Conservation (phyloP, 2,113 vertebrate genomes). For the Hippocampus guttulatus region DNA sequence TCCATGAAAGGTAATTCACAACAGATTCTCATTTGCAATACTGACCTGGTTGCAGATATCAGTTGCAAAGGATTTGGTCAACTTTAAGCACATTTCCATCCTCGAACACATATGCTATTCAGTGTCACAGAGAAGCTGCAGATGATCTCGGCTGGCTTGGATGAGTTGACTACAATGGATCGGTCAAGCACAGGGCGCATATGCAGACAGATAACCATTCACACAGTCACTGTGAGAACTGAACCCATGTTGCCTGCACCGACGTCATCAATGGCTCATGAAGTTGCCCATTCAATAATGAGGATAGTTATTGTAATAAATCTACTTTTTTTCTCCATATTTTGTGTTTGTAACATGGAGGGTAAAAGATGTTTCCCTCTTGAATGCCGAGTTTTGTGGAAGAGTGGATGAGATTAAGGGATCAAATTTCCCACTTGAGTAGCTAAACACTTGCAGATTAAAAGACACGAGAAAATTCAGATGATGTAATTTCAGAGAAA, state of each 20-base stretch:
- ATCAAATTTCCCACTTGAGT: not conserved
- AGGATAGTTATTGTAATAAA: not conserved
- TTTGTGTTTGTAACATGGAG: not conserved
- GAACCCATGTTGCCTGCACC: too few species aligned
- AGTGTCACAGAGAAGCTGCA: too few species aligned
- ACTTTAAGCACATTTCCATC: not conserved
- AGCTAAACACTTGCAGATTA: not conserved
- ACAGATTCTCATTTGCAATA: too few species aligned
- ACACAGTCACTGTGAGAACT: too few species aligned
- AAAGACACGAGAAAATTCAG: not conserved
- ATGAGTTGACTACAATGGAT: too few species aligned
- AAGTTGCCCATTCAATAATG: not conserved
- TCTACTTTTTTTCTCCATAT: not conserved
- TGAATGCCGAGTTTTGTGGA: not conserved
- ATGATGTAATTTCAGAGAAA: not conserved
- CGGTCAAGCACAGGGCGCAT: not conserved
- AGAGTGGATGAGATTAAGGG: not conserved
- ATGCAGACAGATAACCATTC: too few species aligned
- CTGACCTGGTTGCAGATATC: too few species aligned
- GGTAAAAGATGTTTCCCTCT: not conserved
- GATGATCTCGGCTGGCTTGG: too few species aligned
- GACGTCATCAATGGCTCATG: too few species aligned
- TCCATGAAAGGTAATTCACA: too few species aligned
- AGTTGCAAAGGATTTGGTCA: not conserved
- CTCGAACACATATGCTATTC: too few species aligned